A percentile compares a stretch with the other conserved stretches of the same genome.
Evolutionary conservation across 2,888 invertebrate species (phyloP).

Genomic region (Drosophila leonis): DNA sequence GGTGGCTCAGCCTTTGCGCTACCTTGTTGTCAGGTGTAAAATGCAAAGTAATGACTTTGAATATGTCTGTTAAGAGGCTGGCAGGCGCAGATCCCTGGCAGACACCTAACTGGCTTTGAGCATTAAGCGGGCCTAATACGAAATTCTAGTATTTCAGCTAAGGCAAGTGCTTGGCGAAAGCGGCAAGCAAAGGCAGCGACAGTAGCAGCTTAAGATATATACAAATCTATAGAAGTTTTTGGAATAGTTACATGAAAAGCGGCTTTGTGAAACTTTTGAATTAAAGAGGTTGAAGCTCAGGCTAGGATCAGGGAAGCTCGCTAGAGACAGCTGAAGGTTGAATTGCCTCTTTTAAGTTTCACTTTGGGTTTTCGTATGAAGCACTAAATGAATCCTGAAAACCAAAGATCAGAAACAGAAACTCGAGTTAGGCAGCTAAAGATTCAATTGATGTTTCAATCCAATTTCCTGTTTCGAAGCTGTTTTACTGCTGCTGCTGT

Average conservation of each 20-base stretch:
- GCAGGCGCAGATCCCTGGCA: constrained; percentile 36
- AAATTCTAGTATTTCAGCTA: constrained; percentile 13
- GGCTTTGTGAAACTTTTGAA: neutral
- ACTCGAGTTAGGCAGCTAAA: neutral
- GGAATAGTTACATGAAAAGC: neutral
- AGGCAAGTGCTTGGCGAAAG: neutral
- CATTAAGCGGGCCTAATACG: constrained; percentile 13
- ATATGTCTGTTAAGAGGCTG: constrained; percentile 67
- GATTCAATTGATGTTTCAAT: neutral
- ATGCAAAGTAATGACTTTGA: constrained; percentile 78
- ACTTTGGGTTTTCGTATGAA: neutral
- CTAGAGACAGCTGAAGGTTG: neutral
- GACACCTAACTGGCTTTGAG: constrained; percentile 14
- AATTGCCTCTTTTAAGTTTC: neutral
- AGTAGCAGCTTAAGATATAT: neutral
- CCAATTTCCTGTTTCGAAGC: neutral
- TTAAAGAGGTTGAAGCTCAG: neutral
- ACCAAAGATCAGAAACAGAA: neutral
- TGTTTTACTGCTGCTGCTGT: neutral
- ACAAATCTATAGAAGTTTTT: neutral
- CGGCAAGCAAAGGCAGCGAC: neutral
- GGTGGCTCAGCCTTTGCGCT: constrained; percentile 15
- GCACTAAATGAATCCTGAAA: neutral
- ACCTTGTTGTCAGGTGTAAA: constrained; percentile 72
- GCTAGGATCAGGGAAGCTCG: no score